Evolutionary conservation across 2,113 vertebrate species (phyloP), one percentile per base, ranked within the genome.

Genomic region (Collichthys lucidus): DNA sequence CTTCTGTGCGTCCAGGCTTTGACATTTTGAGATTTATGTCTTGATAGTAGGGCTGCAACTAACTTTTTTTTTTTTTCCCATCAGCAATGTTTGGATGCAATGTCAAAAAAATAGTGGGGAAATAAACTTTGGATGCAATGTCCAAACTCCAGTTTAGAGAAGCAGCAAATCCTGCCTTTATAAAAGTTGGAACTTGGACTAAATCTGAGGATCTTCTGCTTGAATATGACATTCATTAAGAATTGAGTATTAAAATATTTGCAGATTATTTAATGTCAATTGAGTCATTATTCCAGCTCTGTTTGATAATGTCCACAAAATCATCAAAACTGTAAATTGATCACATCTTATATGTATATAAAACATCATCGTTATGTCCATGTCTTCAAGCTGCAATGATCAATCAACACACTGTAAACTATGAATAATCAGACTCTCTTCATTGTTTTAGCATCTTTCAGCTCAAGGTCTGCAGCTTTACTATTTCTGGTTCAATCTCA

Each of bases 11-110:
- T 70, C 50, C 14, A n/a, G 35, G 5, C 6, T 17, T 50, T 22
- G 56, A 50, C 70, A 82, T 77, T 19, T 31, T 60, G 9, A 16
- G 35, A 52, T 66, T 62, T 11, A 44, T 29, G 63, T 67, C 44
- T 60, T 42, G 1, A 57, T 44, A 71, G 22, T 4, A 10, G 26
- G 3, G 50, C 26, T 61, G 49, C 0, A 53, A 9, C 22, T 11
- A 29, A 24, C 15, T 4, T 16, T 20, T 52, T 20, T 52, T 50
- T 67, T 59, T 82, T 59, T n/a, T n/a, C n/a, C n/a, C 40, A 59
- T 60, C 31, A 17, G 19, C 12, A 3, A 63, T n/a, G n/a, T n/a
- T n/a, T n/a, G n/a, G n/a, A 11, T 7, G n/a, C 40, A 42, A 24
- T 22, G 14, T 31, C 7, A 56, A 31, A 76, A 76, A 16, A 11